These are phyloP conservation scores for Aphelenchoides fujianensis DNA, from an alignment of 1,140 invertebrate genomes.

Conservation along the genomic window DNA sequence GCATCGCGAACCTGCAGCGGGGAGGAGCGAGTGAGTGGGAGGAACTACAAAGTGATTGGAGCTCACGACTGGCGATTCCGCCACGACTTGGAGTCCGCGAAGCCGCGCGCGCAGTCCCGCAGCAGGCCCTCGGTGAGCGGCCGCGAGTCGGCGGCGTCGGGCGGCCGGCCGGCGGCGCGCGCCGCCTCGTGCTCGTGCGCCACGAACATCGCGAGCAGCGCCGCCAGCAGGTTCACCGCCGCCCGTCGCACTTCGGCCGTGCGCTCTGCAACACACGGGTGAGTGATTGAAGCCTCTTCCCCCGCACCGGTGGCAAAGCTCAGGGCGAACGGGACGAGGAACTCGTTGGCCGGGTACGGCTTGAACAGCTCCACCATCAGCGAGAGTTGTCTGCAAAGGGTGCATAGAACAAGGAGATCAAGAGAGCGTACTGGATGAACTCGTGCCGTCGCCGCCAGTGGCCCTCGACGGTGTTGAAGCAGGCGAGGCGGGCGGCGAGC, in stretches of 20 bases:
- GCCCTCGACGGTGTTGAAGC: neutral
- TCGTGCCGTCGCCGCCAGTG: neutral
- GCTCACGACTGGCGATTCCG: conserved; percentile 11
- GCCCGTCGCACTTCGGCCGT: neutral
- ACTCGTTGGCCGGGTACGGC: conserved; percentile 9
- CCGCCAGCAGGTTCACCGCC: conserved; percentile 1
- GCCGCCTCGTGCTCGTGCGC: neutral
- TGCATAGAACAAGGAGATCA: neutral
- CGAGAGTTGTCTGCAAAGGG: conserved; percentile 9
- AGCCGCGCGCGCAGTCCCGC: neutral
- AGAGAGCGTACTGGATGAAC: conserved; percentile 15
- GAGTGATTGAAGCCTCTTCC: neutral
- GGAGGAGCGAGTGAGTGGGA: no score
- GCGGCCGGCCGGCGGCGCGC: neutral
- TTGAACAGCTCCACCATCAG: neutral
- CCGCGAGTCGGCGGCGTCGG: neutral
- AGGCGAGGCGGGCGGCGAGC: neutral
- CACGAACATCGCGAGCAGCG: neutral
- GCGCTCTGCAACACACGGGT: neutral
- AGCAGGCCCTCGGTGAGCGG: neutral
- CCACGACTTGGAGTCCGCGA: conserved; percentile 12
- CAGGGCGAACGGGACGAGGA: conserved; percentile 13
- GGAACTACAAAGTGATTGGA: no score
- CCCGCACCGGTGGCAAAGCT: neutral
- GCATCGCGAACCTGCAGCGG: neutral